These are phyloP conservation scores for Coracopsis vasa DNA, from an alignment of 2,113 vertebrate species.

Conservation along the genomic window DNA sequence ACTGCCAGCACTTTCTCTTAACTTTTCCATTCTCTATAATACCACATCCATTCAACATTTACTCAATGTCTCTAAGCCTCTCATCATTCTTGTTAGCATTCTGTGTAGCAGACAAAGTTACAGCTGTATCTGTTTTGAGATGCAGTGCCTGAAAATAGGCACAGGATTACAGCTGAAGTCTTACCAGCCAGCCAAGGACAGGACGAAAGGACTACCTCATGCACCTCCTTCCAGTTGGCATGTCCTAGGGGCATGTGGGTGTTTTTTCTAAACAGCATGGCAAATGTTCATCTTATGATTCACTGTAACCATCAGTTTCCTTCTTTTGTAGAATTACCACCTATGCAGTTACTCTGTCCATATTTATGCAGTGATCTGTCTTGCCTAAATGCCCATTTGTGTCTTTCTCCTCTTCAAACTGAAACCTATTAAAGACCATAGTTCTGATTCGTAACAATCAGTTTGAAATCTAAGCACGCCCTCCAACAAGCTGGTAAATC, in stretches of 20 bases:
- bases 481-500: background rate
- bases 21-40: background rate
- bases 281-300: accelerated
- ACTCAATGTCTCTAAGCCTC: background rate
- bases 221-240: background rate
- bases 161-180: background rate
- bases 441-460: background rate
- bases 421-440: background rate
- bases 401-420: background rate
- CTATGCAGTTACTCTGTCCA: background rate
- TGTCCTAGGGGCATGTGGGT: background rate
- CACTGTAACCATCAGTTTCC: background rate
- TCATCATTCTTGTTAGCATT: background rate
- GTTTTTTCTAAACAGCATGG: background rate
- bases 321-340: background rate
- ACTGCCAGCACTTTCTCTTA: background rate
- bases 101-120: background rate
- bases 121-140: background rate
- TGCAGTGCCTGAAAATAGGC: background rate
- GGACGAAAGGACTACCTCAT: background rate
- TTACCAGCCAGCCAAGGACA: background rate
- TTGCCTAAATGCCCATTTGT: background rate
- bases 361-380: background rate
- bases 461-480: background rate
- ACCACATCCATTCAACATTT: background rate